Base-by-base conservation (phyloP, 2,113 vertebrate species). In the Colistium nudipinnis region DNA sequence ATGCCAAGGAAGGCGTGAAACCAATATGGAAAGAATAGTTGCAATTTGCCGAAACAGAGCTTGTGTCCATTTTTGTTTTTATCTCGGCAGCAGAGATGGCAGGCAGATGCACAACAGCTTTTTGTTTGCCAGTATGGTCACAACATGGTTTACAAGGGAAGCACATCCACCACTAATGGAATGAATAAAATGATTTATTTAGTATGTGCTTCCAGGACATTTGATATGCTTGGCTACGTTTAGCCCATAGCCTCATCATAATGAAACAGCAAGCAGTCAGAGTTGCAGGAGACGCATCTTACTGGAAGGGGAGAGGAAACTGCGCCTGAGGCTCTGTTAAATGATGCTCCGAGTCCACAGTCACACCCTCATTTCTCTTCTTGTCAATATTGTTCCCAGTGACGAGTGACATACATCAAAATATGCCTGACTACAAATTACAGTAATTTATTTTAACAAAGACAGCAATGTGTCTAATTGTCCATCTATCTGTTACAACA, bases 151-250 rank as follows among this genome's bases (percentile, higher is more conserved):
- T 88, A 89, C 83, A 89, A 78, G 82, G 74, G 64, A 84, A 83
- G 78, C 83, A 89, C 84, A 92, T 90, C 80, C 87, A 81, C 83
- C 83, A 70, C 87, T 88, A 87, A 92, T 88, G 86, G 89, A 90
- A 93, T 89, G 89, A 90, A 89, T 87, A 89, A 90, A 92, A 92
- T 92, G 74, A 94, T 92, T 93, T 93, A 91, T 93, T 94, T 91
- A 92, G 85, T 87, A 67, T 70, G 69, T 85, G 86, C 91, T 91
- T 87, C 83, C 86, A 90, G 89, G 88, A 91, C 92, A 91, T 94
- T 92, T 92, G 91, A 90, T 88, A 91, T 92, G 92, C 90, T 92
- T 87, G 89, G 89, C 86, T 91, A 92, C 88, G 22, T 92, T 90
- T 92, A 90, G 92, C 91, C 92, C 87, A 82, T 88, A 91, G 91